Evolutionary conservation across 1,140 invertebrate genomes (phyloP), one percentile per base, ranked within the genome.

Genomic region (Sycophaga agraensis): DNA sequence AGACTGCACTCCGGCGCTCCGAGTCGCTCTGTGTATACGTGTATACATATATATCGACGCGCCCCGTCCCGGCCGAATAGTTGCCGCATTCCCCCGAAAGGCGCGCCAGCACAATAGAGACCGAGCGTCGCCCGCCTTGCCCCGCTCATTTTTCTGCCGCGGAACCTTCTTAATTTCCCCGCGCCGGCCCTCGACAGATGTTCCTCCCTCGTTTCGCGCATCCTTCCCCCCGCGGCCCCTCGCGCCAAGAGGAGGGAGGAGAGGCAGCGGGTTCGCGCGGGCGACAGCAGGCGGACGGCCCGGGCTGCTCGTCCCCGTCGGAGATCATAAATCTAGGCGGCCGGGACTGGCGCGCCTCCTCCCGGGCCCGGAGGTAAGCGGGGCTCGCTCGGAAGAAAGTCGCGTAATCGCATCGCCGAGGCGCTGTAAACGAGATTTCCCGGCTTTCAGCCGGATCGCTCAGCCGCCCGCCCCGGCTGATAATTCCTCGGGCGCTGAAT

Each of bases 271-370:
- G 21, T 11, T 37, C n/a, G 16, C 7, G 22, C 22, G 43, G 21
- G 24, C 4, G 28, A 31, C 53, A 50, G 35, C 51, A 48, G 48
- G 60, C 59, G 51, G 46, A 59, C 55, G 48, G 46, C 65, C 46
- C 51, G 51, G 37, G 51, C 58, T 39, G 53, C 54, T 53, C 64
- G 56, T 65, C 56, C 65, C 59, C 48, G 57, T 55, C 45, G 62
- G 57, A 64, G 63, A 67, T 67, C 59, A 67, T 67, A 67, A 67
- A 67, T 65, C 66, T 67, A 59, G 63, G 59, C 59, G 65, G 49
- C 54, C 46, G 39, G 42, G 61, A 49, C 51, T 34, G 28, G 43
- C 5, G 21, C 22, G 17, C 14, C 17, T 56, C 21, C 43, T 35
- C 8, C 14, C 1, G 35, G 8, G 19, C 4, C n/a, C 8, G 2